Evolutionary conservation across 2,113 vertebrate genomes (phyloP), one percentile per base, ranked within the genome.

Genomic region (Corythornis madagascariensis): DNA sequence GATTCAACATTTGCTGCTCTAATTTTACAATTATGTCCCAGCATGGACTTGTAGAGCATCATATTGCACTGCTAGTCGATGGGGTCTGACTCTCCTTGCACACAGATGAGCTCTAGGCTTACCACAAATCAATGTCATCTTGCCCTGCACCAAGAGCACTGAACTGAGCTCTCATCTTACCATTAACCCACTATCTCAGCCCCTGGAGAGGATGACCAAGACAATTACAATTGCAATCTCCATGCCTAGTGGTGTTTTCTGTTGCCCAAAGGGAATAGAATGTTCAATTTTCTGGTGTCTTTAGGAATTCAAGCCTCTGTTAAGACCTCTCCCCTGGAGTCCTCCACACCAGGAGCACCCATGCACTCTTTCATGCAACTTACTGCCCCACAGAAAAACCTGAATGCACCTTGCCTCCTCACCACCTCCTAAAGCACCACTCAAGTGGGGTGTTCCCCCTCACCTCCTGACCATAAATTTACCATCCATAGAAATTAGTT

Each of bases 91-190:
- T 93, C 90, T 94, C 66, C 83, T 72, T 85, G 87, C 59, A 67
- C 33, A 0, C 64, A 88, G 71, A 92, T 65, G 91, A 95, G 94
- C 88, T 95, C 70, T 56, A 69, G 28, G 66, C 65, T 94, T 25
- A 91, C 91, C 90, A 78, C 93, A 96, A 84, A 97, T 97, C 91
- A 7, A 95, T 94, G 87, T 35, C 79, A 87, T 77, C 76, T 88
- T 95, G 92, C 75, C 93, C 93, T 95, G 67, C 64, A 79, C 83
- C 53, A 69, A 28, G 29, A 91, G 56, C 77, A 82, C 65, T 63
- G 80, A 93, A 60, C 63, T 60, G 38, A 89, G 69, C 57, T 95
- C 87, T 94, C 80, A n/a, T 75, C 71, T 90, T 91, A 92, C 64
- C 45, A 38, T 78, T 63, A 91, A 74, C 53, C 45, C 25, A 2